These are phyloP conservation scores for Drosophila neocordata DNA, from an alignment of 1,140 invertebrate species.

Conservation along the genomic window DNA sequence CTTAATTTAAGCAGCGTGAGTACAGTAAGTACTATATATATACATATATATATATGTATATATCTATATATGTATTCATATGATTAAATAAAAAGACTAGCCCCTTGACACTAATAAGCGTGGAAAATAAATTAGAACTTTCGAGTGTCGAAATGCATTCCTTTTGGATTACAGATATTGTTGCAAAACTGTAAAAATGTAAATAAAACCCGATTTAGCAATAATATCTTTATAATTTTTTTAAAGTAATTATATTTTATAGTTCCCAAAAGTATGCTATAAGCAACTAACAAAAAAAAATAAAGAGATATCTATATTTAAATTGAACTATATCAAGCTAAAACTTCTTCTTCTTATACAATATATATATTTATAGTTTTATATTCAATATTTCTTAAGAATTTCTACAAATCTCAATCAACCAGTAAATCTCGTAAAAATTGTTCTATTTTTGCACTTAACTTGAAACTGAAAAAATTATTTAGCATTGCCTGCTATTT, in stretches of 20 bases:
- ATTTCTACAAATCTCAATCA: not conserved
- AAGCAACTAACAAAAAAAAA: not conserved
- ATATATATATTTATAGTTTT: not conserved
- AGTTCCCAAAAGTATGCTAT: not conserved
- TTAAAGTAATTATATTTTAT: not conserved
- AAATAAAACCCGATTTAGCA: not conserved
- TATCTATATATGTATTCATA: not conserved
- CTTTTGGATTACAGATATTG: no score
- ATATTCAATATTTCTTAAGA: not conserved
- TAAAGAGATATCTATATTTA: no score
- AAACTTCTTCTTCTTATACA: no score
- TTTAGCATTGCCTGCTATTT: not conserved
- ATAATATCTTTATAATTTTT: no score
- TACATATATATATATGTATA: not conserved
- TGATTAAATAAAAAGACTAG: not conserved
- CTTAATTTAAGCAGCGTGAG: not conserved
- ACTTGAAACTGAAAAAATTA: constrained; percentile 13
- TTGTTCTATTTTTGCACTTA: constrained; percentile 1
- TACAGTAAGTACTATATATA: not conserved
- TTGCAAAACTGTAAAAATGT: no score
- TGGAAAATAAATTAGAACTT: not conserved
- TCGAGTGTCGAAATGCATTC: not conserved
- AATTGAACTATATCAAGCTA: no score
- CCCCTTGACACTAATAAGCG: not conserved
- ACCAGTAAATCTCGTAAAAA: not conserved